Base-by-base conservation (phyloP, 92 coral and sea anemone species). In the Porites cylindrica region DNA sequence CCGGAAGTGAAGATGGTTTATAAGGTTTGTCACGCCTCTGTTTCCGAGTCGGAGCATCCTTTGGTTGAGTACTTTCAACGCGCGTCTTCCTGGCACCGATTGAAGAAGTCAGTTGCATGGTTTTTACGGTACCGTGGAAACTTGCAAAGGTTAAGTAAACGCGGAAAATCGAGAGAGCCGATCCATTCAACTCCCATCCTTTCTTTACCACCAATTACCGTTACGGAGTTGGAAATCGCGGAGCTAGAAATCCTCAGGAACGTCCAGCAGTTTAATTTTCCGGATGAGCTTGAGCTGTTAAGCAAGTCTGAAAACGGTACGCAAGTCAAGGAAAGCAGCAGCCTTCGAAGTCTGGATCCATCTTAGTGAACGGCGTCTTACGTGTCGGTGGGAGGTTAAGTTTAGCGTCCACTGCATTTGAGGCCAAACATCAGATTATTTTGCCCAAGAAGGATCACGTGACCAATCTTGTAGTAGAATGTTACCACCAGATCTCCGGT, bases 331-430 rank as follows among this genome's bases (percentile, higher is more conserved):
- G 80, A 86, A 51, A 12, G 86, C 19, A 86, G 79, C 50, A 14
- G 66, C 1, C 74, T 88, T 32, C 18, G 71, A 21, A 80, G 82
- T 14, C 75, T 88, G 16, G 88, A 88, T 51, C 80, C 91, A 1
- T 24, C 12, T 20, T 82, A 58, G 62, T 52, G 1, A 81, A 87
- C 56, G 89, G 80, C 58, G 26, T 87, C 5, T 1, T 87, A 20
- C 87, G 90, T 18, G 91, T 88, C 24, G 89, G 91, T 29, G 76
- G 91, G 23, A 88, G 91, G 8, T 47, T 88, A 18, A 17, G 60
- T 12, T 17, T 47, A 51, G 91, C 91, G 2, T 70, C 89, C 13
- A 43, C 63, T 10, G 7, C 77, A 8, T 17, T 54, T 26, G 85
- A 70, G 7, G 21, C 67, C 75, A 88, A 72, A 76, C 80, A 72